A percentile compares a stretch with the other conserved stretches of the same genome.
phyloP scores from a whole-genome alignment of 2,888 invertebrate species.

The Gymnoscelis rufifasciata region DNA sequence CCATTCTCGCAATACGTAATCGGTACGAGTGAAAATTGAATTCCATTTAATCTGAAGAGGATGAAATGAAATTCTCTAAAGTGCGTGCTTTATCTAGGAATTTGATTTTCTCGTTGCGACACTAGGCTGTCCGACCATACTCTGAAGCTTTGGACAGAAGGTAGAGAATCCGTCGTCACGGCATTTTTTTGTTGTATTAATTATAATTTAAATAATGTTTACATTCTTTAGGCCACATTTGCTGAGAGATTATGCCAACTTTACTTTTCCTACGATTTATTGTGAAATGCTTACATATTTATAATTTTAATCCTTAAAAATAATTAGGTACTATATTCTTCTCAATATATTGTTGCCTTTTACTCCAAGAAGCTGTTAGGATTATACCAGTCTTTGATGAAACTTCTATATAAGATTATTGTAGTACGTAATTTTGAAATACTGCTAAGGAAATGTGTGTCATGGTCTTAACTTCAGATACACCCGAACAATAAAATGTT shows the following conservation, averaged over 20 bases:
- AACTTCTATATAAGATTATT: conserved; percentile 8
- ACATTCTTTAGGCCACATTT: too few relatives aligned
- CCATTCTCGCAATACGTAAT: conserved; percentile 31
- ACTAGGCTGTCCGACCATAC: background rate
- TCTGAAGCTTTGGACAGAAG: background rate
- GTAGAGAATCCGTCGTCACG: too few relatives aligned
- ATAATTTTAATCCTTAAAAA: too few relatives aligned
- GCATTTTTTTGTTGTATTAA: too few relatives aligned
- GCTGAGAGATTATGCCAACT: background rate
- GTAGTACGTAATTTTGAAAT: conserved; percentile 6
- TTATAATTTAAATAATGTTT: too few relatives aligned
- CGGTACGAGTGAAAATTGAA: conserved; percentile 54
- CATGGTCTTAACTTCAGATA: background rate
- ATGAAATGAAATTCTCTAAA: conserved; percentile 64
- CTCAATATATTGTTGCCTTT: conserved; percentile 7
- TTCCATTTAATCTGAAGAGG: conserved; percentile 57
- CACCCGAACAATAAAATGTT: too few relatives aligned
- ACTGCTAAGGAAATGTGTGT: background rate
- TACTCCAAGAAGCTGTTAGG: conserved; percentile 11
- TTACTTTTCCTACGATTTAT: background rate
- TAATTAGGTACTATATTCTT: conserved; percentile 8
- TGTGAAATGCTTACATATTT: too few relatives aligned
- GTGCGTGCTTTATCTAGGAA: conserved; percentile 64
- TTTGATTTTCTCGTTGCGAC: conserved; percentile 43
- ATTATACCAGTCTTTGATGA: conserved; percentile 4